Conservation (phyloP, 2,113 vertebrate genomes). For the Thalassarche chlororhynchos region DNA sequence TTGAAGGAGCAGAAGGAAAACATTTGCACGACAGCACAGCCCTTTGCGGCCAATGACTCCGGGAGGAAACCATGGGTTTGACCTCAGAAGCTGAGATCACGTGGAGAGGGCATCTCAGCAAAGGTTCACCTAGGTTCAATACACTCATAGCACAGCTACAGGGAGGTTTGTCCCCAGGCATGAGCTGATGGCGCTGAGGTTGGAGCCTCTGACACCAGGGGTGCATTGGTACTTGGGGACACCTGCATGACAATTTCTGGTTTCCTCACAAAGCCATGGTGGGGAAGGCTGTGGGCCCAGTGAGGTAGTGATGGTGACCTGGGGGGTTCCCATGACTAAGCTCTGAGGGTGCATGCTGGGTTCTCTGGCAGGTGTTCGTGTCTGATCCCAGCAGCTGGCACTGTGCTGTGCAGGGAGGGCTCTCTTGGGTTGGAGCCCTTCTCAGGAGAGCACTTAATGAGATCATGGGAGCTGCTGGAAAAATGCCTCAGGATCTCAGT, state of each 20-base stretch:
- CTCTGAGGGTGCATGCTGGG: accelerated
- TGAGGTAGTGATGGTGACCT: neutral
- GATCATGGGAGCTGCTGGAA: neutral
- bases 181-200: neutral
- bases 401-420: neutral
- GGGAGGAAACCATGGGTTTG: neutral
- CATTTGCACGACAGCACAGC: neutral
- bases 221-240: accelerated
- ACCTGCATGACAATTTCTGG: neutral
- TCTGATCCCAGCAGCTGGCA: neutral
- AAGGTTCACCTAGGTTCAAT: neutral
- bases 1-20: neutral
- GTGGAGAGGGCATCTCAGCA: neutral
- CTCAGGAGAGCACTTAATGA: neutral
- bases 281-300: neutral
- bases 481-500: neutral
- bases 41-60: neutral
- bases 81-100: neutral
- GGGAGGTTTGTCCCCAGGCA: neutral
- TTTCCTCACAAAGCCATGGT: neutral
- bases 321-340: neutral
- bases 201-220: neutral
- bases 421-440: neutral
- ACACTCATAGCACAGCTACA: neutral
- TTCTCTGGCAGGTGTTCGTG: neutral